These are phyloP conservation scores for Beris chalybata DNA, from an alignment of 2,888 invertebrate species.

Conservation along the genomic window DNA sequence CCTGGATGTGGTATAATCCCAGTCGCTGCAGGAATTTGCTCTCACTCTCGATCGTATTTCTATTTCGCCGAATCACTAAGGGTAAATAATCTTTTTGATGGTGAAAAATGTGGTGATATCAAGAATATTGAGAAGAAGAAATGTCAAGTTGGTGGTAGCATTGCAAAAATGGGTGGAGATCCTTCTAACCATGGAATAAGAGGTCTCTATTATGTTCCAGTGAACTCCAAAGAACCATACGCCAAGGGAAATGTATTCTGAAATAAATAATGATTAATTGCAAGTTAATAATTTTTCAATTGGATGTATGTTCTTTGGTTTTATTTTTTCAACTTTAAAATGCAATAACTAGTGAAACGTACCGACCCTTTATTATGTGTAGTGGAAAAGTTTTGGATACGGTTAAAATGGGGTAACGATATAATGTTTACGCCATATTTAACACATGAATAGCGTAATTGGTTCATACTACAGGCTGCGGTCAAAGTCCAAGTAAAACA, in stretches of 20 bases:
- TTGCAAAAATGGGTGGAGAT: slow-evolving; percentile 47
- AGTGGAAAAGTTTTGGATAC: no score
- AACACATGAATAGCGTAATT: no score
- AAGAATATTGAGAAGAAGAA: slow-evolving; percentile 20
- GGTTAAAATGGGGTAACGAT: no score
- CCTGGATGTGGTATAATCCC: slow-evolving; percentile 42
- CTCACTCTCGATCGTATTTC: slow-evolving; percentile 41
- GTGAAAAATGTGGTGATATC: slow-evolving; percentile 5
- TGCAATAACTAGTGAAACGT: no score
- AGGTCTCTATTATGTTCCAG: slow-evolving; percentile 18
- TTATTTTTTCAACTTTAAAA: no score
- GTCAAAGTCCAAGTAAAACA: no score
- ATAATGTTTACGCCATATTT: no score
- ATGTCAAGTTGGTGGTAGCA: slow-evolving; percentile 38
- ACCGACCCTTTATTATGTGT: no score
- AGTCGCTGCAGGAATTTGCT: slow-evolving; percentile 21
- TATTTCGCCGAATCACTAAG: slow-evolving; percentile 45
- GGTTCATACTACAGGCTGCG: no score
- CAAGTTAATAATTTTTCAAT: no score
- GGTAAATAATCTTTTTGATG: slow-evolving; percentile 33
- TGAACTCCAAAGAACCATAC: slow-evolving; percentile 14
- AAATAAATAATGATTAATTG: neutral
- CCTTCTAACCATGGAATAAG: slow-evolving; percentile 38
- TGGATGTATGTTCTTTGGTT: no score
- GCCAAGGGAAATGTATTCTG: slow-evolving; percentile 22